Base-by-base conservation (phyloP, 2,113 vertebrate species). In the Apteryx owenii region DNA sequence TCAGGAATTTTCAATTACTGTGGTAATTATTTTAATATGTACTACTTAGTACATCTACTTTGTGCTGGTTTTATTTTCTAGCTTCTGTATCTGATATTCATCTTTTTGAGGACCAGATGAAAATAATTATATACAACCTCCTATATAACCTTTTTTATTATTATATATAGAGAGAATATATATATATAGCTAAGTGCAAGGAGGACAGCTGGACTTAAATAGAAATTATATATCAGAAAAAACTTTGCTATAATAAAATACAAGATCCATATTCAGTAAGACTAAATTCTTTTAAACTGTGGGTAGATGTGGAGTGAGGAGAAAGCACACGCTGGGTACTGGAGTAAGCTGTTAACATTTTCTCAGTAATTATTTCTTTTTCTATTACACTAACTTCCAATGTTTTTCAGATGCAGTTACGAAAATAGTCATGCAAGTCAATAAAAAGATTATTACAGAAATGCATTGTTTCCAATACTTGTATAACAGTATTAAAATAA, bases 1-100 rank as follows among this genome's bases (percentile, higher is more conserved):
- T 95, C 85, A 94, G 89, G 93, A 91, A 94, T 96, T 97, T 91
- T 82, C 80, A 94, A 97, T 97, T 96, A 97, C 96, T 97, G 90
- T 96, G 95, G 94, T 96, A 97, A 98, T 95, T 91, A 91, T 89
- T 94, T 96, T 79, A 91, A 15, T 83, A 86, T 84, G 89, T 97
- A 97, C 95, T 95, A 96, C 92, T 95, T 73, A 60, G 94, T 97
- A 98, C 93, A 93, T 93, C 85, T 96, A 92, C 87, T 95, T 86
- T 97, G 89, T 91, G 90, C 70, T 95, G 81, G 91, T 66, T 95
- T 96, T 95, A 95, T 91, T 97, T 98, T 96, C 89, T 97, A 97
- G 91, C 96, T 97, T 92, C 82, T 96, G 72, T 92, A 93, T 58
- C 91, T 60, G 17, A 97, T 97, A 97, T 95, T 93, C 85, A 33